Percentiles rank a stretch among this genome's conserved stretches.
Evolutionary conservation across 2,797 vertebrate species (phyloP).

Genomic region (Chiloscyllium punctatum): DNA sequence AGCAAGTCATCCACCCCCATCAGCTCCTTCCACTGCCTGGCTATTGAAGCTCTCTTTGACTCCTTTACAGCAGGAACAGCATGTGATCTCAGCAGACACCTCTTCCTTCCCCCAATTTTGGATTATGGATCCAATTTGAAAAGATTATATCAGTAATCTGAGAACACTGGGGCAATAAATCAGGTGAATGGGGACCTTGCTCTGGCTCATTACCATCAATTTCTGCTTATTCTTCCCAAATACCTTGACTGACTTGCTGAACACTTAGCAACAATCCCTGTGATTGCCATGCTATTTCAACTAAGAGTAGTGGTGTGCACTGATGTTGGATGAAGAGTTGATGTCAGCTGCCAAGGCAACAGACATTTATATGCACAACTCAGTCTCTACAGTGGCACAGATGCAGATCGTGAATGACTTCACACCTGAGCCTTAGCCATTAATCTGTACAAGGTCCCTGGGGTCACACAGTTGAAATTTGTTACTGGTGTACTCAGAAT

Average conservation of each 20-base stretch:
- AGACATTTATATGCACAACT: background rate
- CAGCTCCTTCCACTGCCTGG: background rate
- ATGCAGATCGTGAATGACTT: background rate
- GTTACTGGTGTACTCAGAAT: background rate
- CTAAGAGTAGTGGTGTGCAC: background rate
- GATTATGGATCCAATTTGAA: background rate
- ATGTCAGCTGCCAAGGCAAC: background rate
- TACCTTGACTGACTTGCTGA: background rate
- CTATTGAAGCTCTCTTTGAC: too few species aligned
- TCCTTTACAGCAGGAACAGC: background rate
- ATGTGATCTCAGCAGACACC: background rate
- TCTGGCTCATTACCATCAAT: too few species aligned
- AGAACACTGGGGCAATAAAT: background rate
- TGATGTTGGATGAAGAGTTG: background rate
- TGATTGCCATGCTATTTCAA: too few species aligned
- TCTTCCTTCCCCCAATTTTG: background rate
- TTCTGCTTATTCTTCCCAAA: background rate
- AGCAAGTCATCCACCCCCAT: background rate
- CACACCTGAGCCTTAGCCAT: background rate
- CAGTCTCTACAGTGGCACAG: background rate
- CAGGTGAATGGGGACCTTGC: background rate
- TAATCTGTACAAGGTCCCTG: conserved; percentile 1
- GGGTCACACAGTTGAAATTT: background rate
- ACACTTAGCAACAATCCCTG: background rate
- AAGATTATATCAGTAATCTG: background rate